Percentiles rank a stretch among this genome's conserved stretches.
Conservation (phyloP, 2,888 invertebrate genomes). For the Ormyrus thymus region DNA sequence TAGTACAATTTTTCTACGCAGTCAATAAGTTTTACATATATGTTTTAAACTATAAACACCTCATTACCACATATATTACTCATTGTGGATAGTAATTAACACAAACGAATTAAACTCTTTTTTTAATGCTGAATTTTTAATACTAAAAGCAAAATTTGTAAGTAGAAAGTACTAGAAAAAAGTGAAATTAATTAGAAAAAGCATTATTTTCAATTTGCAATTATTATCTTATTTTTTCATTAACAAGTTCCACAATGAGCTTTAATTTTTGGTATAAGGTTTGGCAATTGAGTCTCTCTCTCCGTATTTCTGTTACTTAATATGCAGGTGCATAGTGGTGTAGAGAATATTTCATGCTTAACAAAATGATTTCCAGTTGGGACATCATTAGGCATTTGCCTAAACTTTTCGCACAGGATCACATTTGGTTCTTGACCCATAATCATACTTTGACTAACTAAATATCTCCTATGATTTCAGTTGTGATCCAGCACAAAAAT, state of each 20-base stretch:
- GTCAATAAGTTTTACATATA: conserved; percentile 45
- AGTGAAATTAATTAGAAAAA: not conserved
- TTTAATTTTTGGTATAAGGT: conserved; percentile 42
- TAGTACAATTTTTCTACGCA: conserved; percentile 44
- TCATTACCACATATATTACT: conserved; percentile 43
- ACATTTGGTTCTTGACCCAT: conserved; percentile 45
- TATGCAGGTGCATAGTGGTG: conserved; percentile 47
- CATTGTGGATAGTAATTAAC: conserved; percentile 42
- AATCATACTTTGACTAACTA: conserved; percentile 33
- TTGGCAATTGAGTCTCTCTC: conserved; percentile 56
- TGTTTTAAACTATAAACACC: conserved; percentile 42
- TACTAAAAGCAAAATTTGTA: too few species aligned
- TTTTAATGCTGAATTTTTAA: not conserved
- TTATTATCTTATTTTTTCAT: conserved; percentile 46
- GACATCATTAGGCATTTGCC: conserved; percentile 36
- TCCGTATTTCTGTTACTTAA: conserved; percentile 49
- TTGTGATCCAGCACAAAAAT: conserved; percentile 47
- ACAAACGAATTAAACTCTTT: not conserved
- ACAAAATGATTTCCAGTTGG: conserved; percentile 32
- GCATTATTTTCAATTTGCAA: not conserved
- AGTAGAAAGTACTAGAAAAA: too few species aligned
- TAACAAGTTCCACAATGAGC: conserved; percentile 48
- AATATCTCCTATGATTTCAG: conserved; percentile 2
- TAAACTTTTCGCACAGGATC: conserved; percentile 17
- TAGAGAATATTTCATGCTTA: conserved; percentile 40